These are phyloP conservation scores for Drosophila paracracens DNA, from an alignment of 2,888 invertebrate genomes.

Conservation along the genomic window DNA sequence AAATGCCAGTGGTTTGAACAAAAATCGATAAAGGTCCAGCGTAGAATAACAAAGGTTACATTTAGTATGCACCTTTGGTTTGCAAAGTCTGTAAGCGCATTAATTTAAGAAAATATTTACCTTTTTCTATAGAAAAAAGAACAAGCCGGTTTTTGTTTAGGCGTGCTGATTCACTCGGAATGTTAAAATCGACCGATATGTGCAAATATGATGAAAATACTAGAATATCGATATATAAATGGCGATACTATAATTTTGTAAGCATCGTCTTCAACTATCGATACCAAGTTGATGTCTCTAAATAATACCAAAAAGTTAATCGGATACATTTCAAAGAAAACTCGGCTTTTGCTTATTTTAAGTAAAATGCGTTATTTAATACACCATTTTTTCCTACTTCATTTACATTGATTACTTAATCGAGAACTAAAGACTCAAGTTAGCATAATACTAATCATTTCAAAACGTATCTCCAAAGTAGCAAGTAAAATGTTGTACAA, in stretches of 20 bases:
- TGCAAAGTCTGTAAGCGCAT: neutral
- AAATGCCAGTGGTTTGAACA: neutral
- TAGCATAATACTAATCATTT: slow-evolving; percentile 34
- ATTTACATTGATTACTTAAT: slow-evolving; percentile 7
- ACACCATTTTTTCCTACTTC: neutral
- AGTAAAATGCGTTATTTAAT: neutral
- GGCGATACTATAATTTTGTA: neutral
- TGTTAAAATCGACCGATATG: slow-evolving; percentile 26
- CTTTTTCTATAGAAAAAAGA: slow-evolving; percentile 44
- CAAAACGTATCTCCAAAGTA: neutral
- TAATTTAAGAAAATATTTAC: slow-evolving; percentile 29
- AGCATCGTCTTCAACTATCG: neutral
- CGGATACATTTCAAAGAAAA: neutral
- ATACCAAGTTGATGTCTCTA: neutral
- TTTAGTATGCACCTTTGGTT: no score
- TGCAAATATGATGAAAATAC: neutral
- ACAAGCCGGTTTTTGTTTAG: slow-evolving; percentile 55
- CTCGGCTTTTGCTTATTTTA: neutral
- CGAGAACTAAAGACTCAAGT: slow-evolving; percentile 9
- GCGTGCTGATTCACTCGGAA: slow-evolving; percentile 7
- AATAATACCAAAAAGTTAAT: neutral
- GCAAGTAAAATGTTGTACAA: slow-evolving; percentile 21
- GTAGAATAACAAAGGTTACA: neutral
- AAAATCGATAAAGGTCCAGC: neutral
- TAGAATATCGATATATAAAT: slow-evolving; percentile 10